Base-by-base conservation (phyloP, 2,888 invertebrate species). In the Lacanobia wlatinum region DNA sequence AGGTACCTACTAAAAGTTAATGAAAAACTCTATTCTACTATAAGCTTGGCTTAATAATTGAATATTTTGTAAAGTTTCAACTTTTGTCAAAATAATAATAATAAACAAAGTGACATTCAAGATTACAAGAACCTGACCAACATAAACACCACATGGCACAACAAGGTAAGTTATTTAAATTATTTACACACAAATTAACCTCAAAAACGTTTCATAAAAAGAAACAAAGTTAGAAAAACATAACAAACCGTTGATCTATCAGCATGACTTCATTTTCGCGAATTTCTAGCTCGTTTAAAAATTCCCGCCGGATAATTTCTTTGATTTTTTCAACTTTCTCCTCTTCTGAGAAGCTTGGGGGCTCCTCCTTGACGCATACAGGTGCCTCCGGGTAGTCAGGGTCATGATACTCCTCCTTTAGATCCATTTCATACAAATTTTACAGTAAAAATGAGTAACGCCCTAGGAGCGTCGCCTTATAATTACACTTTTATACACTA, bases 181-280 rank as follows among this genome's bases (percentile, higher is more conserved):
- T 16, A 43, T 53, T 14, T 5, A 63, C 16, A 38, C 6, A 38
- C 6, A 53, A 34, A 60, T 28, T 67, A 70, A 67, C 14, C 50
- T 52, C 28, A 46, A 71, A 72, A 59, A 48, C 46, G 16, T 52
- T 38, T 9, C 12, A 40, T 68, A 28, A 34, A 43, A 53, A 55
- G 56, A 77, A 72, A 82, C 65, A 83, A 80, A 70, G 5, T 38
- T 63, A 83, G 80, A 81, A 66, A 52, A 66, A 82, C 61, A 46
- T 7, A 72, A 95, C 96, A 84, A 97, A 96, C 92, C 97, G 96
- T 76, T 97, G 96, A 88, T 98, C 97, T 73, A 98, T 97, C 65
- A 97, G 94, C 76, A 97, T 95, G 18, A 98, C 94, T 94, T 98
- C 98, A 70, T 97, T 96, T 89, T 98, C 97, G 87, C 98, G 97